phyloP scores from a whole-genome alignment of 30 jellyfish, hydroid and myxozoan genomes.

The Cassiopea xamachana region DNA sequence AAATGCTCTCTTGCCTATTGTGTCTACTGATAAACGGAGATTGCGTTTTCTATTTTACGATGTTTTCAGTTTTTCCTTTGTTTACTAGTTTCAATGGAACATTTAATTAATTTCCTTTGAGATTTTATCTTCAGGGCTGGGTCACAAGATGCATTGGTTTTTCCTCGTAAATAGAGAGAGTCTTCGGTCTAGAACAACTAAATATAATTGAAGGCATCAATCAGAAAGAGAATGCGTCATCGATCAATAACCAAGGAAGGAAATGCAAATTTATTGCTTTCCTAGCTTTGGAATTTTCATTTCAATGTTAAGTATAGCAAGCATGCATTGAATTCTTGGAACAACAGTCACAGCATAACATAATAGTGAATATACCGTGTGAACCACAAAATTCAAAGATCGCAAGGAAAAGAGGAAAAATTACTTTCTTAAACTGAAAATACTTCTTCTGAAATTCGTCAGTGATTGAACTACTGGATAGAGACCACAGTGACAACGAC shows the following conservation, averaged over 20 bases:
- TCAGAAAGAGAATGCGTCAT: conserved; percentile 18
- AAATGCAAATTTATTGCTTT: background rate
- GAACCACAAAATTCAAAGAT: no score
- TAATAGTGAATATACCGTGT: no score
- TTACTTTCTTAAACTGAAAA: no score
- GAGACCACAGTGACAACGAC: no score
- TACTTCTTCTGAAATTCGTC: no score
- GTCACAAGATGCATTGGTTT: conserved; percentile 44
- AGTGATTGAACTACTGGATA: no score
- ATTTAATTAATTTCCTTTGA: conserved; percentile 39
- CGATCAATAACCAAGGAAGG: background rate
- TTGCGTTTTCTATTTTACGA: conserved; percentile 14
- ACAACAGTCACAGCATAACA: no score
- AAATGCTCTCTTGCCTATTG: conserved; percentile 18
- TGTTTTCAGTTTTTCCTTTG: conserved; percentile 7
- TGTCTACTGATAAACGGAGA: conserved; percentile 29
- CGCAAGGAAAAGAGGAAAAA: no score
- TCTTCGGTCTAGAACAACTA: conserved; percentile 5
- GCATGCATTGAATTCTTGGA: background rate
- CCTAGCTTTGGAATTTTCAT: background rate
- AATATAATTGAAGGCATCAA: conserved; percentile 5
- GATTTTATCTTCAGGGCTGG: conserved; percentile 39
- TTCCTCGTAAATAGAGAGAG: background rate
- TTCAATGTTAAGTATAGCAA: background rate
- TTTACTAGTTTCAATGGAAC: conserved; percentile 26